Base-by-base conservation (phyloP, 2,113 vertebrate species). In the Andinoacara biseriatus region DNA sequence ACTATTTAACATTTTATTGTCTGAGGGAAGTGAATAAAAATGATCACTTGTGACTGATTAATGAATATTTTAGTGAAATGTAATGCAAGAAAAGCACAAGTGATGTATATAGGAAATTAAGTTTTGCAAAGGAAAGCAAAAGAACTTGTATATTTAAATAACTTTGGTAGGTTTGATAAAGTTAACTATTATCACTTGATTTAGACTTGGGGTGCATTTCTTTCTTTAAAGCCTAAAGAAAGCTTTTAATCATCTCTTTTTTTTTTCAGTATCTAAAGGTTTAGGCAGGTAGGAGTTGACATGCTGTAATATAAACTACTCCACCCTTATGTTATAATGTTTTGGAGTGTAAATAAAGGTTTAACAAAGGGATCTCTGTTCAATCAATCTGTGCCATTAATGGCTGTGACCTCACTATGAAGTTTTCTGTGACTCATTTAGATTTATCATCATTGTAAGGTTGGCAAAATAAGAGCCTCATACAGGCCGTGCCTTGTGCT, bases 401-500 rank as follows among this genome's bases (percentile, higher is more conserved):
- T 90, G 57, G 65, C 49, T 74, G 24, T 84, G 80, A 81, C 76
- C 83, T 81, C 77, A 78, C 33, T 29, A 24, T 18, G 35, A 79
- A 33, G 69, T 58, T 82, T 67, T 85, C 82, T 83, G 85, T 87
- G 86, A 90, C 74, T 86, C 77, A 85, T 77, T 26, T 40, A 18
- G 67, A 72, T 87, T 75, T 74, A 82, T 82, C 20, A 33, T 83
- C 46, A 86, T 75, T 76, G 38, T 74, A 22, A 29, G 14, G 24
- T 54, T 63, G 74, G 54, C 63, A 57, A 80, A 60, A 65, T 58
- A 40, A 67, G 20, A 86, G n/a, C 56, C 43, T 76, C 40, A 58
- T 31, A 85, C 92, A 92, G 82, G 62, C 57, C 15, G 78, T 49
- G 31, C 81, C 81, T 81, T 88, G 88, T 87, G 78, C 81, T 82